Conservation (phyloP, 2,888 invertebrate species). For the Cybosia mesomella region DNA sequence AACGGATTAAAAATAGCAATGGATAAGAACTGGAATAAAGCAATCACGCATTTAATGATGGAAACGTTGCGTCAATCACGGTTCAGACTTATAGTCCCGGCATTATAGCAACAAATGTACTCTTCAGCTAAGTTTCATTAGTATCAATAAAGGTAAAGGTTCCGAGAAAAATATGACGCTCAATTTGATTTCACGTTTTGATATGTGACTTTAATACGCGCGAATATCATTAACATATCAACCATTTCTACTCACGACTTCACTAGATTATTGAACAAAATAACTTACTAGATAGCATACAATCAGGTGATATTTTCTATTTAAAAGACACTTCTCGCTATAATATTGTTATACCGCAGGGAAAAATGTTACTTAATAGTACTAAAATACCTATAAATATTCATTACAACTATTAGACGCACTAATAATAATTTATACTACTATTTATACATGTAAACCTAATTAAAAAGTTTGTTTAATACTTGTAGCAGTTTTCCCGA, state of each 20-base stretch:
- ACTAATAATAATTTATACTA: too few relatives aligned
- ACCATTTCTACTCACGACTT: neutral
- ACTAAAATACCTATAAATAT: too few relatives aligned
- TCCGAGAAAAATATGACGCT: slow-evolving; percentile 52
- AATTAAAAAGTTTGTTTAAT: too few relatives aligned
- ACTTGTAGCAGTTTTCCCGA: too few relatives aligned
- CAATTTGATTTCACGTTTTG: slow-evolving; percentile 66
- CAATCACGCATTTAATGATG: slow-evolving; percentile 36
- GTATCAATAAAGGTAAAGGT: slow-evolving; percentile 36
- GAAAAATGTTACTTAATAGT: too few relatives aligned
- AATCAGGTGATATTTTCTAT: neutral
- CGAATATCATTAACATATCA: slow-evolving; percentile 67
- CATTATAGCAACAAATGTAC: slow-evolving; percentile 39
- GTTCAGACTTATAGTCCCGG: slow-evolving; percentile 38
- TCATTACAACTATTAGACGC: too few relatives aligned
- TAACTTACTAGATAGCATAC: neutral
- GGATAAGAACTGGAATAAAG: slow-evolving; percentile 34
- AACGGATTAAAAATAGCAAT: slow-evolving; percentile 13
- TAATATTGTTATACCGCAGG: too few relatives aligned
- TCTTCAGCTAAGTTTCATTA: slow-evolving; percentile 30
- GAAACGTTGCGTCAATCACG: slow-evolving; percentile 36
- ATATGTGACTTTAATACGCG: slow-evolving; percentile 52
- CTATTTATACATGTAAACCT: too few relatives aligned
- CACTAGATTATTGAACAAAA: neutral
- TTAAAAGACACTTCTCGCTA: neutral